These are phyloP conservation scores for Synanthedon andrenaeformis DNA, from an alignment of 2,888 invertebrate genomes.

Conservation along the genomic window DNA sequence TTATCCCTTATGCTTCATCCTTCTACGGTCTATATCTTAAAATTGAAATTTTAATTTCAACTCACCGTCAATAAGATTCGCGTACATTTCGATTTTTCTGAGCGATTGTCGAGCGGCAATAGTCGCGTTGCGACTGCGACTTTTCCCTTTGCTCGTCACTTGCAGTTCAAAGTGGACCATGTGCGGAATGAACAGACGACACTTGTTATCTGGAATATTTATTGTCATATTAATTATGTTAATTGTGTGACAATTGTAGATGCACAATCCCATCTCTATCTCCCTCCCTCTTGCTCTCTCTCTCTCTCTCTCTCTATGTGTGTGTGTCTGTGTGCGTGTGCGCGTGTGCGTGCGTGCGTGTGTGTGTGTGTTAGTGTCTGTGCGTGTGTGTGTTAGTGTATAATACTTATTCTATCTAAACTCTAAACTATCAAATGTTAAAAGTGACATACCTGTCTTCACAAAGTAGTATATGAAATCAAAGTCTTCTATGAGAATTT, in stretches of 20 bases:
- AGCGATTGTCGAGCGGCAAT: conserved; percentile 19
- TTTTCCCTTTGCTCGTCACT: conserved; percentile 16
- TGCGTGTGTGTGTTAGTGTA: too few relatives aligned
- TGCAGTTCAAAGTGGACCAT: conserved; percentile 13
- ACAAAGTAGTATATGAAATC: conserved; percentile 17
- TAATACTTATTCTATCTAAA: too few relatives aligned
- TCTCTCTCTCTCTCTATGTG: too few relatives aligned
- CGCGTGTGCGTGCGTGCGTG: too few relatives aligned
- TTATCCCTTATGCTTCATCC: too few relatives aligned
- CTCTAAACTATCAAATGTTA: neutral
- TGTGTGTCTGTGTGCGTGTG: too few relatives aligned
- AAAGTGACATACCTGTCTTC: conserved; percentile 13
- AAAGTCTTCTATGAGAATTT: conserved; percentile 19
- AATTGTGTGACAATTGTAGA: neutral
- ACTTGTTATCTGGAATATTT: conserved; percentile 18
- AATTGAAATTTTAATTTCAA: neutral
- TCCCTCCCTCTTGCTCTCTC: too few relatives aligned
- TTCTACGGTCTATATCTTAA: neutral
- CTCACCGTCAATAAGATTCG: too few relatives aligned
- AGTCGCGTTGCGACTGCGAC: conserved; percentile 14
- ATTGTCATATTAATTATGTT: neutral
- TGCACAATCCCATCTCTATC: too few relatives aligned
- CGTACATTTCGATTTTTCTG: conserved; percentile 9
- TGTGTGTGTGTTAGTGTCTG: too few relatives aligned
- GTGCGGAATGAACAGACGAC: conserved; percentile 20